Evolutionary conservation across 1,140 invertebrate genomes (phyloP).

Genomic region (Neuroterus valhalla): DNA sequence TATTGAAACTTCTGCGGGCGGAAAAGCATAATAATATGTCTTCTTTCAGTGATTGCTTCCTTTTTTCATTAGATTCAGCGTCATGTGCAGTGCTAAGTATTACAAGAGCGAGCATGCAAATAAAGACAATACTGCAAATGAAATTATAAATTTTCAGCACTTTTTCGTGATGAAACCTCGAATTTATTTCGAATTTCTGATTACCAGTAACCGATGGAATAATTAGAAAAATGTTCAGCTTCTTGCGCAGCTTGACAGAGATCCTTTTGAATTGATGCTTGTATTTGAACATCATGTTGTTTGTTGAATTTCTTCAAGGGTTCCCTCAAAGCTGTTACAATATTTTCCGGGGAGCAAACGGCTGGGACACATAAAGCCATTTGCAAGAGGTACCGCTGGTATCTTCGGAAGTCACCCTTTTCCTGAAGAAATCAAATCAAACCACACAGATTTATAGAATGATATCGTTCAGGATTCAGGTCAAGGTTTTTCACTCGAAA

Average conservation of each 20-base stretch:
- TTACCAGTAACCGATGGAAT: slow-evolving; percentile 47
- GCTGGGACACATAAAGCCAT: slow-evolving; percentile 67
- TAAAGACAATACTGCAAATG: not conserved
- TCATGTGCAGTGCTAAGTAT: not conserved
- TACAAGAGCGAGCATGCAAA: not conserved
- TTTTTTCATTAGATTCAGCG: not conserved
- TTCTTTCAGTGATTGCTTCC: slow-evolving; percentile 3
- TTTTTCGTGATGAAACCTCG: not conserved
- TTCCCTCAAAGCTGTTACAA: slow-evolving; percentile 45
- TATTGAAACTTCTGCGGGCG: slow-evolving; percentile 53
- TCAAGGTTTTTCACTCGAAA: too few species aligned
- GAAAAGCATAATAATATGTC: slow-evolving; percentile 66
- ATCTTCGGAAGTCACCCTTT: slow-evolving; percentile 48
- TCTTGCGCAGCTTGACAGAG: slow-evolving; percentile 52
- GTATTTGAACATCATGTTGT: slow-evolving; percentile 39
- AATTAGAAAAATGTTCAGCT: slow-evolving; percentile 39
- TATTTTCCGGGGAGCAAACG: slow-evolving; percentile 56
- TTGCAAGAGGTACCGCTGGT: slow-evolving; percentile 50
- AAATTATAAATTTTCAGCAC: slow-evolving; percentile 2
- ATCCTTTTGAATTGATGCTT: slow-evolving; percentile 46
- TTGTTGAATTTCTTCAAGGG: slow-evolving; percentile 43
- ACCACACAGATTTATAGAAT: too few species aligned
- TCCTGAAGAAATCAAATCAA: slow-evolving; percentile 35
- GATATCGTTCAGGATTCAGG: too few species aligned
- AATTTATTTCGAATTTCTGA: slow-evolving; percentile 1